Conservation (phyloP, 2,113 vertebrate species). For the Panthera tigris region DNA sequence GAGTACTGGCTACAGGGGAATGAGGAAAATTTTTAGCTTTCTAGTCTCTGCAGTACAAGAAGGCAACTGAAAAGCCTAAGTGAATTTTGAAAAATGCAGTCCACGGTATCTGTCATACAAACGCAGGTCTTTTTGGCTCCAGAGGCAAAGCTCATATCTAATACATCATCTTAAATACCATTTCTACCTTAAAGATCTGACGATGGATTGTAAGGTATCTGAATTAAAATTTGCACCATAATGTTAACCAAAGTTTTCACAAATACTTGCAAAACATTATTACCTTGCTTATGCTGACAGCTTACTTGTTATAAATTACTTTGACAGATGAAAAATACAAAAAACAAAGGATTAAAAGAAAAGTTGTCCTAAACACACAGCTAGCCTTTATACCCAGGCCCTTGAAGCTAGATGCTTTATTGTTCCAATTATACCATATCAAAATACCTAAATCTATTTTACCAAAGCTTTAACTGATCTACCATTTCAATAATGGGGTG, state of each 20-base stretch:
- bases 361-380: neutral
- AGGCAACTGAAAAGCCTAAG: neutral
- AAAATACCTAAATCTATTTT: conserved; percentile 27
- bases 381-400: neutral
- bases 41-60: neutral
- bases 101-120: neutral
- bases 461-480: neutral
- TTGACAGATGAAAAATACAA: neutral
- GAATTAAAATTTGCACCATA: conserved; percentile 21
- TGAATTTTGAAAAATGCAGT: neutral
- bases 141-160: neutral
- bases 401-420: neutral
- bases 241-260: neutral
- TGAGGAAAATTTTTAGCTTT: neutral
- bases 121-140: neutral
- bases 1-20: neutral
- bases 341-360: neutral
- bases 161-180: neutral
- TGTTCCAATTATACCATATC: neutral
- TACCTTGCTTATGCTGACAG: neutral
- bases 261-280: neutral
- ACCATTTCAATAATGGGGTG: neutral
- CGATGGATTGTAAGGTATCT: neutral
- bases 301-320: neutral
- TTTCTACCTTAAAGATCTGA: neutral